phyloP scores from a whole-genome alignment of 2,888 invertebrate species.

The Phrixothrix hirtus region DNA sequence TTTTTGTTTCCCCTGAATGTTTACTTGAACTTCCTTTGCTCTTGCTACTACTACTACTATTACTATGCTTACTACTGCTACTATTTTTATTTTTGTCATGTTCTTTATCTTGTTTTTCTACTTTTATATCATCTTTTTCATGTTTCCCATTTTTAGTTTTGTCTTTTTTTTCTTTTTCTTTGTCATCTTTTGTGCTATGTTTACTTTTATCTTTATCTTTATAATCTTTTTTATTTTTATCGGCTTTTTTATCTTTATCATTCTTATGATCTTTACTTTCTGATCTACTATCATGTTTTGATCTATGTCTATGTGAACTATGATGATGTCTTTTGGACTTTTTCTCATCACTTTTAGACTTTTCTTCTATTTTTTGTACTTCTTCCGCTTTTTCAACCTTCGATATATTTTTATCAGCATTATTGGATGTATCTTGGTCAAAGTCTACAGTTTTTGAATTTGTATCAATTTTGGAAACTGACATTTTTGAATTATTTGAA shows the following conservation, averaged over 20 bases:
- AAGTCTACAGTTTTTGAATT: slow-evolving; percentile 22
- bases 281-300: slow-evolving; percentile 39
- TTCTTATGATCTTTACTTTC: slow-evolving; percentile 40
- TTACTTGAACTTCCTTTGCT: slow-evolving; percentile 45
- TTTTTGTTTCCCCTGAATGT: slow-evolving; percentile 41
- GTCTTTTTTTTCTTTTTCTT: not conserved
- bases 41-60: slow-evolving; percentile 19
- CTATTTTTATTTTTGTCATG: slow-evolving; percentile 35
- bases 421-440: slow-evolving; percentile 8
- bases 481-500: slow-evolving; percentile 31
- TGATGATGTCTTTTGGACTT: slow-evolving; percentile 49
- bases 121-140: slow-evolving; percentile 6
- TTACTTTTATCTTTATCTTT: slow-evolving; percentile 28
- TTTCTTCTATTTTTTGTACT: slow-evolving; percentile 32
- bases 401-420: slow-evolving; percentile 4
- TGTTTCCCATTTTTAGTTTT: slow-evolving; percentile 13
- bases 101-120: slow-evolving; percentile 12
- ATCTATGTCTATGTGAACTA: slow-evolving; percentile 53
- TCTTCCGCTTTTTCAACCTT: slow-evolving; percentile 6
- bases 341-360: slow-evolving; percentile 24
- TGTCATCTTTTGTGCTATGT: slow-evolving; percentile 11
- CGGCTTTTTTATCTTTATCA: slow-evolving; percentile 34
- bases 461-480: slow-evolving; percentile 5
- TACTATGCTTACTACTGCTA: slow-evolving; percentile 23
- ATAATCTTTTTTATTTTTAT: slow-evolving; percentile 27